These are phyloP conservation scores for Odontophorus gujanensis DNA, from an alignment of 2,113 vertebrate species.

Conservation along the genomic window DNA sequence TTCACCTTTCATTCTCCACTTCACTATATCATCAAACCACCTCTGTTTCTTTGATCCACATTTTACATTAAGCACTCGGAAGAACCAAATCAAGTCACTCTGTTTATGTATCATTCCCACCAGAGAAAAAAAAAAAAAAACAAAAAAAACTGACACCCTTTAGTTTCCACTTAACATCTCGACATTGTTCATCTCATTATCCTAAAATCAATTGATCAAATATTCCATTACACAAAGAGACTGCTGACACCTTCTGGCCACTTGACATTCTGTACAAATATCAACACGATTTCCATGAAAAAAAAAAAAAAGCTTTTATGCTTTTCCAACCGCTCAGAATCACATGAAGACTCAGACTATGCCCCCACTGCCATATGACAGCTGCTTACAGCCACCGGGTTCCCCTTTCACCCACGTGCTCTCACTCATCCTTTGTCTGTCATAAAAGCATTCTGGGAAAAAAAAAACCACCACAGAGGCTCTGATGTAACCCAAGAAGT, in stretches of 20 bases:
- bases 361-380: background rate
- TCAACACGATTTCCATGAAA: background rate
- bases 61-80: background rate
- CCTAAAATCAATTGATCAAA: background rate
- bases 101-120: background rate
- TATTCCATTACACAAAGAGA: background rate
- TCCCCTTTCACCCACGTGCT: background rate
- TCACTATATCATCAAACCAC: background rate
- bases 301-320: conserved; percentile 1
- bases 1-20: background rate
- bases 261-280: background rate
- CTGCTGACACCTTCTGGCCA: conserved; percentile 74
- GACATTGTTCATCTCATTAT: background rate
- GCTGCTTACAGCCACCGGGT: background rate
- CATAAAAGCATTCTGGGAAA: background rate
- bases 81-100: rapidly evolving
- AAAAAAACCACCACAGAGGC: background rate
- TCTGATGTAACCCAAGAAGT: background rate
- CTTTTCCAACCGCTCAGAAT: conserved; percentile 8
- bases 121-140: background rate
- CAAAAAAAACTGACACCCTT: background rate
- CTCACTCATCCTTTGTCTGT: background rate
- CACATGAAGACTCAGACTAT: background rate
- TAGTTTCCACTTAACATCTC: background rate
- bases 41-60: background rate